Evolutionary conservation across 2,113 vertebrate genomes (phyloP).

Genomic region (Corythoichthys intestinalis): DNA sequence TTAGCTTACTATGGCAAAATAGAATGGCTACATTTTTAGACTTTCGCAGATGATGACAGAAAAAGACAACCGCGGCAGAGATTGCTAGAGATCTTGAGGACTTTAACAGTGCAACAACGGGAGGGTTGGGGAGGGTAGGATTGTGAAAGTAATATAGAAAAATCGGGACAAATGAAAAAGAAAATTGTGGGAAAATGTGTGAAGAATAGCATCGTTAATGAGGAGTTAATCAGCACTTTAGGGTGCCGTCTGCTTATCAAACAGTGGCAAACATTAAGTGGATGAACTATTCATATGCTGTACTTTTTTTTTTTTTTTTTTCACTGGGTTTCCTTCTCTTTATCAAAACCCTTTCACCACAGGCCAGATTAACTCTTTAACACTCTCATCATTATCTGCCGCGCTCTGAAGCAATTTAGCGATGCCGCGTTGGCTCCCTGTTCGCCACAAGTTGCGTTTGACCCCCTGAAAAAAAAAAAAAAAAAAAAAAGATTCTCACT

Average conservation of each 20-base stretch:
- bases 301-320: slow-evolving; percentile 26
- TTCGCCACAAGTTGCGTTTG: slow-evolving; percentile 49
- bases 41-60: not conserved
- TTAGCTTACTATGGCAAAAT: not conserved
- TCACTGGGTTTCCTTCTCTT: slow-evolving; percentile 50
- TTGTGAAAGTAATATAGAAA: slow-evolving; percentile 16
- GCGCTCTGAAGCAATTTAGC: slow-evolving; percentile 59
- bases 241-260: slow-evolving; percentile 66
- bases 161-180: slow-evolving; percentile 13
- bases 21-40: not conserved
- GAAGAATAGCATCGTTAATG: slow-evolving; percentile 61
- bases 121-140: slow-evolving; percentile 26
- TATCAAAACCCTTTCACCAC: slow-evolving; percentile 56
- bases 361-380: slow-evolving; percentile 71
- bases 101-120: slow-evolving; percentile 14
- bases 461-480: slow-evolving; percentile 23
- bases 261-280: slow-evolving; percentile 60
- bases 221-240: slow-evolving; percentile 67
- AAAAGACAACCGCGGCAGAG: not conserved
- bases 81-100: not conserved
- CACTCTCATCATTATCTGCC: slow-evolving; percentile 64
- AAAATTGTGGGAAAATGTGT: slow-evolving; percentile 62
- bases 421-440: slow-evolving; percentile 29
- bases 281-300: slow-evolving; percentile 67
- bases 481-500: slow-evolving; percentile 33